Conservation (phyloP, 2,888 invertebrate genomes). For the Ectobius pallidus region DNA sequence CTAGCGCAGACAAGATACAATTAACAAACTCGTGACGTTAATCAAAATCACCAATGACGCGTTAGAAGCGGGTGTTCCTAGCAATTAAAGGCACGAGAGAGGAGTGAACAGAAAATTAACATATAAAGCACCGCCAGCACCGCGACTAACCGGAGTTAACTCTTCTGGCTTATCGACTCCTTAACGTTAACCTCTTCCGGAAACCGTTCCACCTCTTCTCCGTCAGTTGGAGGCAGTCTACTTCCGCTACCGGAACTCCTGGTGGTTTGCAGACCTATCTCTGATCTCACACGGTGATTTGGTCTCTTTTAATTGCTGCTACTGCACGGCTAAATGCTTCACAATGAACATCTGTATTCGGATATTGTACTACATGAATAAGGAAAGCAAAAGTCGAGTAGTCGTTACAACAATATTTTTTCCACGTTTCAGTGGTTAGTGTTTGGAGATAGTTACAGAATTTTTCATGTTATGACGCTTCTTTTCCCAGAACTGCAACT, state of each 20-base stretch:
- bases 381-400: background rate
- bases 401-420: too few relatives aligned
- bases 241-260: constrained; percentile 6
- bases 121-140: background rate
- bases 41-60: background rate
- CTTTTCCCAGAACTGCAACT: too few relatives aligned
- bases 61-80: too few relatives aligned
- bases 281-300: background rate
- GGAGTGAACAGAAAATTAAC: too few relatives aligned
- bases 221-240: background rate
- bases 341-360: background rate
- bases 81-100: background rate
- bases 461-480: too few relatives aligned
- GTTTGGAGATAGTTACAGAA: too few relatives aligned
- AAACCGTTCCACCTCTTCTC: constrained; percentile 16
- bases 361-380: background rate
- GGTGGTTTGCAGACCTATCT: background rate
- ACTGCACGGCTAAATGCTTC: too few relatives aligned
- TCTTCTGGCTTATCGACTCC: background rate
- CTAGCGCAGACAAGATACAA: too few relatives aligned
- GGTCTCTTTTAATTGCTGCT: background rate
- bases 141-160: background rate
- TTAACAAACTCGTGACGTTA: too few relatives aligned
- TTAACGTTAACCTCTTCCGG: constrained; percentile 4
- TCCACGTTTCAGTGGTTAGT: too few relatives aligned